Percentiles rank a stretch among this genome's conserved stretches.
Evolutionary conservation across 2,888 invertebrate species (phyloP).

Genomic region (Meteorus cinctellus): DNA sequence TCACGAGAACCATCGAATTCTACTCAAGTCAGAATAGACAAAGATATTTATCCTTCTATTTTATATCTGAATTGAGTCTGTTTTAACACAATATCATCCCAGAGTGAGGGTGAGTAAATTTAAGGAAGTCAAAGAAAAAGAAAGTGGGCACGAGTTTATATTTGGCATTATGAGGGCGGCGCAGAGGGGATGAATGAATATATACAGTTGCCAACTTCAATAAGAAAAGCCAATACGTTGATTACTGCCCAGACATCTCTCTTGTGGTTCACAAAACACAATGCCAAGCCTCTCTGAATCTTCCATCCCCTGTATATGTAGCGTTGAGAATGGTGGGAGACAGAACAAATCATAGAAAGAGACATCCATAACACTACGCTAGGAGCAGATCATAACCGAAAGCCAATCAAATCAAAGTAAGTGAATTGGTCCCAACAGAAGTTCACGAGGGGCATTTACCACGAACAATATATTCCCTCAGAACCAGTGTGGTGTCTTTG

Average conservation of each 20-base stretch:
- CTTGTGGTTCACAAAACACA: conserved; percentile 64
- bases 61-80: conserved; percentile 12
- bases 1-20: neutral
- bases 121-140: neutral
- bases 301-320: conserved; percentile 36
- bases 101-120: neutral
- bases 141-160: neutral
- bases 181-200: conserved; percentile 12
- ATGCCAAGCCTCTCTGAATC: conserved; percentile 56
- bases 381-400: conserved; percentile 60
- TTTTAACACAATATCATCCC: neutral
- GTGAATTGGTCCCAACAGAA: conserved; percentile 66
- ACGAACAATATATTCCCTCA: neutral
- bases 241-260: conserved; percentile 60
- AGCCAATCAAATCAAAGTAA: conserved; percentile 73
- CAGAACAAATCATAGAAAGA: neutral
- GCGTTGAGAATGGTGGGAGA: conserved; percentile 37
- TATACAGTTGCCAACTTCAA: conserved; percentile 65
- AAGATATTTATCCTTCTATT: neutral
- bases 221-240: conserved; percentile 69
- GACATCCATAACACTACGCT: conserved; percentile 44
- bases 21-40: conserved; percentile 14
- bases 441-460: neutral
- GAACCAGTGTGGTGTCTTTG: neutral
- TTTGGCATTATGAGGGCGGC: conserved; percentile 54